These are phyloP conservation scores for Dufourea novaeangliae DNA, from an alignment of 1,140 invertebrate species.

Conservation along the genomic window DNA sequence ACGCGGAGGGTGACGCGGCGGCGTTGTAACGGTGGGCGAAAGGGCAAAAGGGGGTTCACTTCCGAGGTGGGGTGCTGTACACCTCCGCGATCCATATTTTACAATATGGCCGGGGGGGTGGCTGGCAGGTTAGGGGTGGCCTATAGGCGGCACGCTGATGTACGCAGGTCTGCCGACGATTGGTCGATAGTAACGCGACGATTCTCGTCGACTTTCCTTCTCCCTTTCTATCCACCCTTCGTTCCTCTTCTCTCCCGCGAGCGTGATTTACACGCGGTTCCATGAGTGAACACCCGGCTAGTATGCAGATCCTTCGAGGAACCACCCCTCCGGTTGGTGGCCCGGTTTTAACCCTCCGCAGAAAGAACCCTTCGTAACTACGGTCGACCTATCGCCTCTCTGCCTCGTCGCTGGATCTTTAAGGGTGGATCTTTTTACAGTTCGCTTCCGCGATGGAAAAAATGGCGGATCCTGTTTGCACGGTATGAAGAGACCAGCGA, in stretches of 20 bases:
- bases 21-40: conserved; percentile 42
- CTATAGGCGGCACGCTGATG: conserved; percentile 78
- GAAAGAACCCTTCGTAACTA: conserved; percentile 37
- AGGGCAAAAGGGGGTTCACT: conserved; percentile 32
- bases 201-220: conserved; percentile 63
- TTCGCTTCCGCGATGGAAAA: conserved; percentile 30
- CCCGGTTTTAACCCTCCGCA: conserved; percentile 48
- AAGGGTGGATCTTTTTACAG: conserved; percentile 64
- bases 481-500: no score
- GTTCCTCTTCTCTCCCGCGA: conserved; percentile 21
- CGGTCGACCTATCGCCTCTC: conserved; percentile 54
- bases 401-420: conserved; percentile 49
- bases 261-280: conserved; percentile 67
- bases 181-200: conserved; percentile 78
- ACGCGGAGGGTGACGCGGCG: conserved; percentile 28
- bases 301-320: conserved; percentile 59
- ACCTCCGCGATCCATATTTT: conserved; percentile 81
- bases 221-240: conserved; percentile 37
- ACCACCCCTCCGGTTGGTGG: conserved; percentile 48
- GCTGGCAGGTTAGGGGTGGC: conserved; percentile 75
- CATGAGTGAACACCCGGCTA: conserved; percentile 25
- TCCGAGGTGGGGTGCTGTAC: conserved; percentile 74
- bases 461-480: conserved; percentile 49
- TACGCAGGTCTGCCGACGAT: conserved; percentile 79
- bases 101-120: conserved; percentile 79